phyloP scores from a whole-genome alignment of 1,140 invertebrate species.

The Phortica variegata region DNA sequence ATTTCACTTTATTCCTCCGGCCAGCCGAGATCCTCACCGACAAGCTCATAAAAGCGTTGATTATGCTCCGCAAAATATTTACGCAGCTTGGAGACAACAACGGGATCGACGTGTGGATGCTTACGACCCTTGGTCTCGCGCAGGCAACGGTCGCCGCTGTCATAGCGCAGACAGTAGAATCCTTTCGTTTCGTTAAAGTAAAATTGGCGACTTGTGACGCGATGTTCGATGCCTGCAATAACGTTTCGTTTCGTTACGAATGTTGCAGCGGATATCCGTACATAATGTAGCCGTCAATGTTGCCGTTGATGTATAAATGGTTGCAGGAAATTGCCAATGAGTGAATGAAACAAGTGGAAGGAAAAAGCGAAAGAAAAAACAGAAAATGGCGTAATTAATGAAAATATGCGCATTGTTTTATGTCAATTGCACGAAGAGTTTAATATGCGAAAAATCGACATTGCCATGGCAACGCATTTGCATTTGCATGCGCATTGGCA shows the following conservation, averaged over 20 bases:
- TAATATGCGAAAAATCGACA: too few species aligned
- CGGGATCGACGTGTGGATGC: constrained; percentile 83
- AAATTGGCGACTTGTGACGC: constrained; percentile 86
- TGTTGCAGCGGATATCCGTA: too few species aligned
- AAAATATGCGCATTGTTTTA: neutral
- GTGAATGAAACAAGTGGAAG: neutral
- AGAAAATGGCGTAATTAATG: neutral
- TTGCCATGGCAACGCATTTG: too few species aligned
- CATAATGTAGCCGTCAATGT: neutral
- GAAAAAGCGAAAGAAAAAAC: neutral
- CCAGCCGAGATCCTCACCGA: constrained; percentile 82
- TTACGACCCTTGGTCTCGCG: constrained; percentile 91
- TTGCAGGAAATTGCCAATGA: constrained; percentile 4
- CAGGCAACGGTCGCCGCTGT: constrained; percentile 84
- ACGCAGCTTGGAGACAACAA: constrained; percentile 82
- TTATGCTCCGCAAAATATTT: constrained; percentile 95
- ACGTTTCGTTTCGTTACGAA: neutral
- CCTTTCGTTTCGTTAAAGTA: constrained; percentile 97
- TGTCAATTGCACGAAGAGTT: too few species aligned
- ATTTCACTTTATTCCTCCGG: constrained; percentile 42
- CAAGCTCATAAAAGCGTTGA: constrained; percentile 90
- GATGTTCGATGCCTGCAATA: constrained; percentile 57
- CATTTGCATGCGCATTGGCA: too few species aligned
- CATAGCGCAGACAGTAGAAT: constrained; percentile 91
- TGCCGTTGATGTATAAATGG: neutral